phyloP scores from a whole-genome alignment of 2,888 invertebrate genomes.

The Pinctada fucata region DNA sequence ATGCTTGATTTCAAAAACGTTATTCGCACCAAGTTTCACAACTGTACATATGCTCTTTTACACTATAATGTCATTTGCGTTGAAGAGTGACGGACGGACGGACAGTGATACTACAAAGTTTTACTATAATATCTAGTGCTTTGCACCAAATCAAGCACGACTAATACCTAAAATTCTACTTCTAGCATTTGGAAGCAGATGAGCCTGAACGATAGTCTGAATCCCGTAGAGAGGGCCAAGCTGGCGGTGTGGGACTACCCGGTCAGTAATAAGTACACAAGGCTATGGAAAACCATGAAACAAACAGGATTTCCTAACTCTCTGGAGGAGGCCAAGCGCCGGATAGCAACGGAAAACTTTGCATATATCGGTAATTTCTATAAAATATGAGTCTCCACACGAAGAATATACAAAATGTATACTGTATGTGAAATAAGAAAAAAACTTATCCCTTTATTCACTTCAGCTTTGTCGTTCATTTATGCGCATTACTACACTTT shows the following conservation, averaged over 20 bases:
- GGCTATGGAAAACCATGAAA: slow-evolving; percentile 98
- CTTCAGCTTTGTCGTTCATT: background rate
- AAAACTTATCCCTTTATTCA: background rate
- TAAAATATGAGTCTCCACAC: too few relatives aligned
- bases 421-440: too few relatives aligned
- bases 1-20: too few relatives aligned
- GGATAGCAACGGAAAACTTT: slow-evolving; percentile 87
- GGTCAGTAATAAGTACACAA: slow-evolving; percentile 97
- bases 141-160: too few relatives aligned
- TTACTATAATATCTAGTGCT: too few relatives aligned
- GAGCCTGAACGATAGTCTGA: slow-evolving; percentile 94
- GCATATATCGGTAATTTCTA: slow-evolving; percentile 85
- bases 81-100: too few relatives aligned
- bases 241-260: slow-evolving; percentile 99
- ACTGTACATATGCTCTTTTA: too few relatives aligned
- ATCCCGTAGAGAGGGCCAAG: slow-evolving; percentile 92
- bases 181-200: slow-evolving; percentile 97
- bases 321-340: slow-evolving; percentile 87
- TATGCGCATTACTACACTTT: background rate
- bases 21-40: too few relatives aligned
- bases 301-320: slow-evolving; percentile 88
- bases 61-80: too few relatives aligned
- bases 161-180: background rate
- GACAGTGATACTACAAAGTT: too few relatives aligned
- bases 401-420: too few relatives aligned